phyloP scores from a whole-genome alignment of 2,797 vertebrate species.

The Sebastes cheni region DNA sequence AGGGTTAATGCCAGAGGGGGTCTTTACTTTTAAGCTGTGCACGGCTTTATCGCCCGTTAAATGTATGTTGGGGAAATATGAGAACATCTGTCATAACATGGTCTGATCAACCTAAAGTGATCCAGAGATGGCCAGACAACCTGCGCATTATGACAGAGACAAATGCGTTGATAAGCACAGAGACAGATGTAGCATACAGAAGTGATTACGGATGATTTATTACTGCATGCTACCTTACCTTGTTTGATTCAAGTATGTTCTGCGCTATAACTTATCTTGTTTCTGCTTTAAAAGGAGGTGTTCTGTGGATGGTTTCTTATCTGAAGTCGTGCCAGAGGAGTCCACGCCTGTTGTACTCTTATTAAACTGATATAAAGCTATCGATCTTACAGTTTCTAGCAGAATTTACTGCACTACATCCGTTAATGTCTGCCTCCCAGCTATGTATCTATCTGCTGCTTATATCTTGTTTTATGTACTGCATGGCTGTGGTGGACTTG shows the following conservation, averaged over 20 bases:
- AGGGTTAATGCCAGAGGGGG: conserved; percentile 59
- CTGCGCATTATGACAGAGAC: not conserved
- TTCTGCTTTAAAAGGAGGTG: not conserved
- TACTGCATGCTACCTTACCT: not conserved
- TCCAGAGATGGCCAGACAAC: not conserved
- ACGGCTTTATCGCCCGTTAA: conserved; percentile 65
- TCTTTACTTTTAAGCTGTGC: conserved; percentile 36
- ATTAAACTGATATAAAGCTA: conserved; percentile 11
- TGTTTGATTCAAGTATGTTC: not conserved
- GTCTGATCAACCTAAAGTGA: conserved; percentile 23
- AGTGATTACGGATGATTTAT: conserved; percentile 25
- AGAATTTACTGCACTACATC: not conserved
- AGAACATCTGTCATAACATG: conserved; percentile 62
- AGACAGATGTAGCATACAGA: not conserved
- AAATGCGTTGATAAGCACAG: not conserved
- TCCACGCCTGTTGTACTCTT: not conserved
- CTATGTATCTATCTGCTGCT: not conserved
- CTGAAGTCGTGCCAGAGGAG: not conserved
- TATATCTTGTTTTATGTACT: not conserved
- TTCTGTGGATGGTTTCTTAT: not conserved
- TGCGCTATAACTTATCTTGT: not conserved
- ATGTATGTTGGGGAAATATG: conserved; percentile 75
- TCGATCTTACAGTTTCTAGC: not conserved
- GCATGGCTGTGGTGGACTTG: not conserved
- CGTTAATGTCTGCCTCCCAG: conserved; percentile 9